These are phyloP conservation scores for Catharus bicknelli DNA, from an alignment of 2,113 vertebrate genomes.

Conservation along the genomic window DNA sequence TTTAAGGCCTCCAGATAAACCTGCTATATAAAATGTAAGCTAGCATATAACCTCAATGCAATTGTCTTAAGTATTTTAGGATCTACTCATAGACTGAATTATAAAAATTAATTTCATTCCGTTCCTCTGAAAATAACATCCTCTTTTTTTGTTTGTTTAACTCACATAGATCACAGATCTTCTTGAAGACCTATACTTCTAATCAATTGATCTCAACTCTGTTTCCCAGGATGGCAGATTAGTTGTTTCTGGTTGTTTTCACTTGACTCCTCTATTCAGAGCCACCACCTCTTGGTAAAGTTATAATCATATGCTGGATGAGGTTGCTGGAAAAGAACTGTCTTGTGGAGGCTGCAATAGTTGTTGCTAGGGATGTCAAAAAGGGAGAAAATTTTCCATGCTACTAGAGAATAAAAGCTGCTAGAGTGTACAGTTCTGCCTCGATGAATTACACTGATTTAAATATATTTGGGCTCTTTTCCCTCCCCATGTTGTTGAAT, in stretches of 20 bases:
- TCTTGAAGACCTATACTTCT: background rate
- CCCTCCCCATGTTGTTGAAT: rapidly evolving
- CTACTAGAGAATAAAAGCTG: background rate
- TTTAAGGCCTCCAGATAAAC: background rate
- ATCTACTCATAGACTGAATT: background rate
- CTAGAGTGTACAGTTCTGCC: background rate
- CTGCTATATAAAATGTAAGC: background rate
- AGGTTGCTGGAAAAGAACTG: background rate
- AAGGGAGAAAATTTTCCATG: background rate
- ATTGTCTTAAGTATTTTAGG: background rate
- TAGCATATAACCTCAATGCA: background rate
- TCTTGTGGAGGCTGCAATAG: background rate
- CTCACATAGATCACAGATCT: background rate
- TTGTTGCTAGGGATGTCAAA: background rate
- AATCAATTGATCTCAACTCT: background rate
- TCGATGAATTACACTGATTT: background rate
- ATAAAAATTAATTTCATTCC: background rate
- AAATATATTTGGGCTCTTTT: background rate
- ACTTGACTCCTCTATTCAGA: background rate
- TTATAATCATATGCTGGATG: background rate
- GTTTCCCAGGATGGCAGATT: background rate
- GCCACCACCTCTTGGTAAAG: background rate
- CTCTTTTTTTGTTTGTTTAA: background rate
- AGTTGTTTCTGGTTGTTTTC: background rate
- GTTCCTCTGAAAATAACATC: background rate